phyloP scores from a whole-genome alignment of 1,140 invertebrate genomes.

The Trachelipus rathkii region DNA sequence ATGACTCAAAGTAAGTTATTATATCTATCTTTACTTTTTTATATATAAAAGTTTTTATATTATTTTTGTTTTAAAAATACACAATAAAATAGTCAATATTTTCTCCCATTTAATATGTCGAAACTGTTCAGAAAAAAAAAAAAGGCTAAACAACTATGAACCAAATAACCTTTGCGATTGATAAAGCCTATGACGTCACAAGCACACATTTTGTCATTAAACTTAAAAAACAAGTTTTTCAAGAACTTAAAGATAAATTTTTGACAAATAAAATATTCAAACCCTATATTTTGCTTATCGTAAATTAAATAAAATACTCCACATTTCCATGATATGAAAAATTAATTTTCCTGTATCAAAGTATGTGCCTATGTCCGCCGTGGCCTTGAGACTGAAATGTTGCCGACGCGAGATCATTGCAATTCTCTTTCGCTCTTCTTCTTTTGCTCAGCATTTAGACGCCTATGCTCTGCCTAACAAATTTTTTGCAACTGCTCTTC shows the following conservation, averaged over 20 bases:
- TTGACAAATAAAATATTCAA: too few species aligned
- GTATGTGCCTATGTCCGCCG: slow-evolving; percentile 2
- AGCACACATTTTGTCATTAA: background rate
- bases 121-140: too few species aligned
- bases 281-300: too few species aligned
- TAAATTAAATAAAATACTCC: too few species aligned
- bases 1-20: background rate
- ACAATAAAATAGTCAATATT: too few species aligned
- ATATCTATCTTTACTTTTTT: background rate
- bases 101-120: too few species aligned
- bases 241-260: too few species aligned
- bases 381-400: slow-evolving; percentile 2
- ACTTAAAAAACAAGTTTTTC: too few species aligned
- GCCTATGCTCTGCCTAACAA: slow-evolving; percentile 4
- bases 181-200: slow-evolving; percentile 12
- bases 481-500: background rate
- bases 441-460: slow-evolving; percentile 1
- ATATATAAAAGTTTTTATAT: too few species aligned
- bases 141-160: too few species aligned
- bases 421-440: background rate
- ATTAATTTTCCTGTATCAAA: background rate
- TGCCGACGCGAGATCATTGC: background rate
- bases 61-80: too few species aligned
- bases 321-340: too few species aligned
- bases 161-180: background rate